A percentile compares a stretch with the other conserved stretches of the same genome.
Conservation (phyloP, 2,888 invertebrate genomes). For the Andrena haemorrhoa region DNA sequence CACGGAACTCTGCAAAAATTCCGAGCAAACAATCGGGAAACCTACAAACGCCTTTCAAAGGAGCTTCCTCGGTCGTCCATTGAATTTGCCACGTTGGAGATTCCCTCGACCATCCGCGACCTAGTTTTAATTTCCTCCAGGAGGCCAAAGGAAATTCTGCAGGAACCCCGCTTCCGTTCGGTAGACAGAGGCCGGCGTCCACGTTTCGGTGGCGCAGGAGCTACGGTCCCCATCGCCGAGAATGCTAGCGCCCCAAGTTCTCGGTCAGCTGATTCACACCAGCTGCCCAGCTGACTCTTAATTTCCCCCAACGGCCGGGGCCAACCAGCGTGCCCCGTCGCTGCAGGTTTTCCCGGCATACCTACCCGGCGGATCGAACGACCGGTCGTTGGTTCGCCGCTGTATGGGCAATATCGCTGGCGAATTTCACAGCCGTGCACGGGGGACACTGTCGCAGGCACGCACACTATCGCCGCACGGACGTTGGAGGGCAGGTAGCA, state of each 20-base stretch:
- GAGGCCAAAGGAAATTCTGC: constrained; percentile 10
- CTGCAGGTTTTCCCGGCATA: constrained; percentile 58
- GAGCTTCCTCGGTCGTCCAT: constrained; percentile 17
- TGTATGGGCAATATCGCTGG: constrained; percentile 5
- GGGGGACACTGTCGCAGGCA: constrained; percentile 16
- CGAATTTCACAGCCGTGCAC: constrained; percentile 27
- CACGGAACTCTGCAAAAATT: neutral
- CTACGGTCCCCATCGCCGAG: neutral
- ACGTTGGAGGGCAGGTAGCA: constrained; percentile 75
- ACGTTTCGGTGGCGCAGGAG: neutral
- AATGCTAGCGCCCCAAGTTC: constrained; percentile 53
- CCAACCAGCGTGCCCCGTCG: constrained; percentile 13
- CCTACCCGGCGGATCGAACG: constrained; percentile 33
- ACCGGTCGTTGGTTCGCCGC: constrained; percentile 16
- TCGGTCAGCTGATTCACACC: constrained; percentile 72
- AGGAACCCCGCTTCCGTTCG: neutral
- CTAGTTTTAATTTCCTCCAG: constrained; percentile 1
- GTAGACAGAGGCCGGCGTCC: too few species aligned
- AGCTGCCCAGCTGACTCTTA: constrained; percentile 66
- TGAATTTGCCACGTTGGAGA: neutral
- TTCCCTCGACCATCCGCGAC: constrained; percentile 4
- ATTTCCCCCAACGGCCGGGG: constrained; percentile 44
- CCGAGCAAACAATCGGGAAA: neutral
- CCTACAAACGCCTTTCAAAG: neutral
- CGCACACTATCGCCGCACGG: constrained; percentile 16